phyloP scores from a whole-genome alignment of 2,113 vertebrate genomes.

The Campylomormyrus tamandua region DNA sequence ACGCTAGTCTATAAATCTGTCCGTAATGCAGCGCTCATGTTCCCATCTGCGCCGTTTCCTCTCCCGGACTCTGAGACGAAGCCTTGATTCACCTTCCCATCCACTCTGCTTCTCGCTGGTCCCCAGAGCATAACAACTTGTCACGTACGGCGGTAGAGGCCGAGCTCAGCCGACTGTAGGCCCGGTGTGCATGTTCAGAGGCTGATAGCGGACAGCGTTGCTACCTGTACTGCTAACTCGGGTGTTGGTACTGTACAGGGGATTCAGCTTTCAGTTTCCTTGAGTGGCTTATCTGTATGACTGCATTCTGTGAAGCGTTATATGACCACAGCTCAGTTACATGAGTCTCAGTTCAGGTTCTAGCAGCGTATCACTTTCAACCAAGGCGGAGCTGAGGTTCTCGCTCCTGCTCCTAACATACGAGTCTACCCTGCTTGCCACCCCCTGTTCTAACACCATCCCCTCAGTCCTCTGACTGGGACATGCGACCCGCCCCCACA shows the following conservation, averaged over 20 bases:
- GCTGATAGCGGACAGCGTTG: not conserved
- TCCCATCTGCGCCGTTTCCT: not conserved
- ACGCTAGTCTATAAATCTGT: not conserved
- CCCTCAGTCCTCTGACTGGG: not conserved
- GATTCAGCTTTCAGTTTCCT: not conserved
- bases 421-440: not conserved
- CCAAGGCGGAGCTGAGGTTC: not conserved
- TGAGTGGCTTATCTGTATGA: not conserved
- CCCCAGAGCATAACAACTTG: not conserved
- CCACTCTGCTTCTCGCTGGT: not conserved
- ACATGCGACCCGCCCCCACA: not conserved
- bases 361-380: not conserved
- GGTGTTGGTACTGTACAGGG: not conserved
- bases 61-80: not conserved
- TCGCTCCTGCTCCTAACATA: not conserved
- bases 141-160: not conserved
- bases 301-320: not conserved
- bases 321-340: not conserved
- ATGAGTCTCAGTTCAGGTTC: not conserved
- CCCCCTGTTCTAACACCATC: not conserved
- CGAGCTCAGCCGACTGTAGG: not conserved
- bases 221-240: not conserved
- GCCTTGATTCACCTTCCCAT: not conserved
- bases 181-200: not conserved
- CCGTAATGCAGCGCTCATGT: not conserved